Percentiles rank a stretch among this genome's conserved stretches.
Evolutionary conservation across 1,140 invertebrate genomes (phyloP).

Genomic region (Octopus bimaculoides): DNA sequence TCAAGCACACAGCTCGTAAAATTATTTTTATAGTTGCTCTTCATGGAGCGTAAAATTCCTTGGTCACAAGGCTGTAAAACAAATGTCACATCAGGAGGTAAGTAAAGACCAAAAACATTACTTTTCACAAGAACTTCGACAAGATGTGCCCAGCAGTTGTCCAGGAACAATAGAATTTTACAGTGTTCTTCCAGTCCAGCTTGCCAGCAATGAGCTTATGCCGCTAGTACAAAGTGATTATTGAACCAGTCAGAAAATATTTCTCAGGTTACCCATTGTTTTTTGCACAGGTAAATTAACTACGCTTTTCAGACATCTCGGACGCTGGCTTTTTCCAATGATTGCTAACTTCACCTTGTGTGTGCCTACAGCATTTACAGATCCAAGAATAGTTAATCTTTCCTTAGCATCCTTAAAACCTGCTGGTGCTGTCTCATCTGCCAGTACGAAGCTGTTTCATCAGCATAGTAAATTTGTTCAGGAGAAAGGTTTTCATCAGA

Average conservation of each 20-base stretch:
- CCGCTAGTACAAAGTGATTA: constrained; percentile 1
- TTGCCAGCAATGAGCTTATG: background rate
- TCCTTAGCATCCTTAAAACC: constrained; percentile 14
- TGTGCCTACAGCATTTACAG: constrained; percentile 29
- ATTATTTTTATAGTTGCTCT: background rate
- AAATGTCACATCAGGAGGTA: background rate
- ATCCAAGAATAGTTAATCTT: constrained; percentile 30
- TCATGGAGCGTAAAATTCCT: background rate
- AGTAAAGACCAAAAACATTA: background rate
- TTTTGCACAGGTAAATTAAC: constrained; percentile 28
- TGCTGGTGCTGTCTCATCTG: background rate
- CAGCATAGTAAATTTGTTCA: background rate
- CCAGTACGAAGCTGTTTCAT: background rate
- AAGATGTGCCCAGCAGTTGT: constrained; percentile 58
- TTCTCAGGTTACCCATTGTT: constrained; percentile 33
- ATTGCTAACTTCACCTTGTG: constrained; percentile 33
- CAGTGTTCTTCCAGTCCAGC: constrained; percentile 28
- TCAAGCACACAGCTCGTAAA: background rate
- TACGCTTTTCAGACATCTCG: constrained; percentile 24
- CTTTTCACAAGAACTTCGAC: constrained; percentile 25
- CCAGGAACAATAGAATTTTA: constrained; percentile 58
- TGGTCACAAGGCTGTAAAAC: background rate
- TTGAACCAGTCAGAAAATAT: constrained; percentile 36
- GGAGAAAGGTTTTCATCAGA: background rate
- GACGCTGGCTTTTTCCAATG: constrained; percentile 31